These are phyloP conservation scores for Girardinichthys multiradiatus DNA, from an alignment of 2,113 vertebrate genomes.

Conservation along the genomic window DNA sequence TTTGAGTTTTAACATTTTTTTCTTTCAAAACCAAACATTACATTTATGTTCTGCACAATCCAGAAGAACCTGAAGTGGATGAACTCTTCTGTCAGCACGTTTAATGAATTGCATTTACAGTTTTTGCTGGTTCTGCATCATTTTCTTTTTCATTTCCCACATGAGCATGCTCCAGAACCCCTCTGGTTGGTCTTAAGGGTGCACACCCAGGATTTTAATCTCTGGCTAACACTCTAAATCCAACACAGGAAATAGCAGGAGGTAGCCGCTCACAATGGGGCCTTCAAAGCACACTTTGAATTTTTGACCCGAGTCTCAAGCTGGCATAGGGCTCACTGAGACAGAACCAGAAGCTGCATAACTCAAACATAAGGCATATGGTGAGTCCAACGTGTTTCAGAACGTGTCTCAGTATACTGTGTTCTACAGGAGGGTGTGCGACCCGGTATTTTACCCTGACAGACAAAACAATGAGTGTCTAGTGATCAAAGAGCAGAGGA, in stretches of 20 bases:
- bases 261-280: neutral
- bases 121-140: too few species aligned
- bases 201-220: too few species aligned
- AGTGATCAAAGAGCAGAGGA: slow-evolving; percentile 61
- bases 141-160: too few species aligned
- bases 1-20: too few species aligned
- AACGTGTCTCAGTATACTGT: slow-evolving; percentile 3
- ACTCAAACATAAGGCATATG: neutral
- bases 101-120: too few species aligned
- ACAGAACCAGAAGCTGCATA: neutral
- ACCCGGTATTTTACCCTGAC: slow-evolving; percentile 52
- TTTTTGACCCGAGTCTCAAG: too few species aligned
- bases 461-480: slow-evolving; percentile 47
- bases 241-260: neutral
- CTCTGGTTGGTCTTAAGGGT: too few species aligned
- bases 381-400: neutral
- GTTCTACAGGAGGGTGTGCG: neutral
- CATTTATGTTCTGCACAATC: too few species aligned
- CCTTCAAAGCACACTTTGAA: neutral
- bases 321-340: neutral
- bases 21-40: too few species aligned
- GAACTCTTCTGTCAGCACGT: too few species aligned
- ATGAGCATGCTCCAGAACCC: too few species aligned
- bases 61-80: too few species aligned
- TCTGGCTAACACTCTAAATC: neutral